Evolutionary conservation across 2,113 vertebrate species (phyloP), one percentile per base, ranked within the genome.

Genomic region (Salvelinus alpinus): DNA sequence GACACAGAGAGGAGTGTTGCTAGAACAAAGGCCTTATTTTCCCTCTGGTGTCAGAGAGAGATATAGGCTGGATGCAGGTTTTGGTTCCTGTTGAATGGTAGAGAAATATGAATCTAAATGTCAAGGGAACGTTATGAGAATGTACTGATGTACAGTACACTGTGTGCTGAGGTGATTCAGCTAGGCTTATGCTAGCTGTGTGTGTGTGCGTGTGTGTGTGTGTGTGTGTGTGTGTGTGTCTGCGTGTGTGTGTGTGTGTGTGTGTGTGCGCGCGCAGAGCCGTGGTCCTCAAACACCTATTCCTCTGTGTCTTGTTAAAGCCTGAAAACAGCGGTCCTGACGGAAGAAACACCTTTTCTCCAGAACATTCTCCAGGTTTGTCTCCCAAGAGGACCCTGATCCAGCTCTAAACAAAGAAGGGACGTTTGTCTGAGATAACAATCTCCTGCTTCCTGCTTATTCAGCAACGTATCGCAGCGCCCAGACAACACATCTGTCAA

Each of bases 301-400:
- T 62, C 59, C 59, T 62, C 22, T 62, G 59, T 62, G 59, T 62
- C 59, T 62, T 62, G 59, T 62, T 62, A 62, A 62, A 62, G 59
- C 59, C 51, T 62, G 59, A 62, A 66, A 66, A 66, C 25, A 66
- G 14, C n/a, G 64, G 64, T 16, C 62, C 64, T 66, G 0, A 27
- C 3, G 64, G 64, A 27, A 27, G 64, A 27, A 66, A 66, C 64
- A 31, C 64, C 18, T 27, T 66, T 66, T 66, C 22, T 66, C 12
- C 64, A 64, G 60, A 25, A 64, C 22, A 5, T 24, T 66, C 64
- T 66, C 64, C 64, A 24, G 59, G 59, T 62, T 62, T 62, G 59
- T n/a, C 25, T 66, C 64, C 64, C 24, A 14, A 66, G 9, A 66
- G 64, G 9, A 13, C 22, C 24, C 9, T 25, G 64, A 25, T 66